Conservation (phyloP, 2,113 vertebrate species). For the Macaca fascicularis region T2T-MFA8v1.1 NC_088380.1:9676001-9676500, state of each 20-base stretch:
- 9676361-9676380: constrained; percentile 26
- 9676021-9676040: too few relatives aligned
- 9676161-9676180: not conserved
- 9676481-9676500: not conserved
- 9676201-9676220: not conserved
- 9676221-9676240: not conserved
- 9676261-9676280: not conserved
- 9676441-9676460: constrained; percentile 64
- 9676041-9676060: not conserved
- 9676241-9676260: not conserved
- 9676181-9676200: not conserved
- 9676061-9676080: not conserved
- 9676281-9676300: not conserved
- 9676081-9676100: not conserved
- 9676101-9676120: not conserved
- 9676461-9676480: constrained; percentile 59
- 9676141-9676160: not conserved
- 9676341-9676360: not conserved
- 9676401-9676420: constrained; percentile 36
- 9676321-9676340: constrained; percentile 9
- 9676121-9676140: not conserved
- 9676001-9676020: too few relatives aligned
- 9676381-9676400: constrained; percentile 59
- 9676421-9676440: constrained; percentile 68
- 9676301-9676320: not conserved